Conservation (phyloP, 2,113 vertebrate genomes). For the Diglossa brunneiventris region DNA sequence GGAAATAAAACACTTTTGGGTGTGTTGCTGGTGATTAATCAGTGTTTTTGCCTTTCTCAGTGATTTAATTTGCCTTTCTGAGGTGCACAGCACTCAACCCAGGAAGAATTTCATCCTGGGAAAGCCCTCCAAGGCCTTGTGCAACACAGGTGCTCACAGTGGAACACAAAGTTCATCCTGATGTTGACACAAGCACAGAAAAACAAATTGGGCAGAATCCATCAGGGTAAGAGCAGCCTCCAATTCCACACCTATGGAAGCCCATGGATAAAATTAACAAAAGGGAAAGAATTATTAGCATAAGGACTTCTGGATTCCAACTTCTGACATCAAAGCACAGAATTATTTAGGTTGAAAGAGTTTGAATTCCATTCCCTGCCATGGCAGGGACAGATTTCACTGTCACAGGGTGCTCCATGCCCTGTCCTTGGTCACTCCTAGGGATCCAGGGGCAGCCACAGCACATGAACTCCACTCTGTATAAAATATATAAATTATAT, state of each 20-base stretch:
- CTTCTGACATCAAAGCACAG: background rate
- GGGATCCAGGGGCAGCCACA: background rate
- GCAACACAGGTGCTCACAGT: background rate
- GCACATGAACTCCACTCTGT: fast-evolving
- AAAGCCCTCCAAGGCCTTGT: background rate
- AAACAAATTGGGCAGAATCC: background rate
- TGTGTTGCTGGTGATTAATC: fast-evolving
- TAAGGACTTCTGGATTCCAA: background rate
- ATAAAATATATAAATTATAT: background rate
- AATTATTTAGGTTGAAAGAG: background rate
- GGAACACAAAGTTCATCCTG: background rate
- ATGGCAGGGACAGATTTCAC: background rate
- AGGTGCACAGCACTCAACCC: background rate
- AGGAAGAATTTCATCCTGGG: background rate
- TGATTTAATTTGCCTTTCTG: background rate
- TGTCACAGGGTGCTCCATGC: fast-evolving
- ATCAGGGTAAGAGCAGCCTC: background rate
- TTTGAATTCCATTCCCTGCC: background rate
- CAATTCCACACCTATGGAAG: fast-evolving
- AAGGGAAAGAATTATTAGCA: background rate
- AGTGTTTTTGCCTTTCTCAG: background rate
- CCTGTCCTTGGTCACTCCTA: background rate
- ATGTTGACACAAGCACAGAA: background rate
- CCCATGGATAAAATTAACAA: fast-evolving
- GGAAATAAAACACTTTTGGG: background rate